Conservation (phyloP, 2,113 vertebrate genomes). For the Chloropsis hardwickii region DNA sequence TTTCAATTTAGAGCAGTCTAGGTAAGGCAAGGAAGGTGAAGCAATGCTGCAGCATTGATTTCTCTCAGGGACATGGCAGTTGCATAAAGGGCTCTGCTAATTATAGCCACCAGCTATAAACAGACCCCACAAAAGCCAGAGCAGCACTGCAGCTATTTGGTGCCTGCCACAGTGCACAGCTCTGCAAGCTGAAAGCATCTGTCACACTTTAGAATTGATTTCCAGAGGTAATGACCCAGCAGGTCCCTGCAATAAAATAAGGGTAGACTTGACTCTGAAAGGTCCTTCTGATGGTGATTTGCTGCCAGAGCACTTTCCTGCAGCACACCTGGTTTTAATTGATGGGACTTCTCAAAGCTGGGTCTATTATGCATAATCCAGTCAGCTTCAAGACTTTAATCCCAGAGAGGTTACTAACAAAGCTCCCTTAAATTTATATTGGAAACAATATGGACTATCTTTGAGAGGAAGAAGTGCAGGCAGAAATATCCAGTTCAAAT, state of each 20-base stretch:
- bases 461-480: neutral
- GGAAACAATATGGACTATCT: neutral
- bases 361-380: neutral
- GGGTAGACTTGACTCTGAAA: neutral
- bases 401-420: neutral
- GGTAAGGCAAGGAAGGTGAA: neutral
- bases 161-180: neutral
- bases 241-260: neutral
- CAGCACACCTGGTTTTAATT: neutral
- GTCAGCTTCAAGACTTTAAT: neutral
- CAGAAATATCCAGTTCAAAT: neutral
- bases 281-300: neutral
- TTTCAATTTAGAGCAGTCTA: neutral
- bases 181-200: neutral
- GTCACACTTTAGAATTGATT: neutral
- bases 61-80: neutral
- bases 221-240: neutral
- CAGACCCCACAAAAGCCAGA: neutral
- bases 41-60: neutral
- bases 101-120: slow-evolving; percentile 3
- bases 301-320: neutral
- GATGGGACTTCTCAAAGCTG: neutral
- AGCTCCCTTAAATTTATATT: neutral
- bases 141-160: neutral
- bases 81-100: slow-evolving; percentile 16